Evolutionary conservation across 2,797 vertebrate genomes (phyloP), one percentile per base, ranked within the genome.

Genomic region (Diceros bicornis): DNA sequence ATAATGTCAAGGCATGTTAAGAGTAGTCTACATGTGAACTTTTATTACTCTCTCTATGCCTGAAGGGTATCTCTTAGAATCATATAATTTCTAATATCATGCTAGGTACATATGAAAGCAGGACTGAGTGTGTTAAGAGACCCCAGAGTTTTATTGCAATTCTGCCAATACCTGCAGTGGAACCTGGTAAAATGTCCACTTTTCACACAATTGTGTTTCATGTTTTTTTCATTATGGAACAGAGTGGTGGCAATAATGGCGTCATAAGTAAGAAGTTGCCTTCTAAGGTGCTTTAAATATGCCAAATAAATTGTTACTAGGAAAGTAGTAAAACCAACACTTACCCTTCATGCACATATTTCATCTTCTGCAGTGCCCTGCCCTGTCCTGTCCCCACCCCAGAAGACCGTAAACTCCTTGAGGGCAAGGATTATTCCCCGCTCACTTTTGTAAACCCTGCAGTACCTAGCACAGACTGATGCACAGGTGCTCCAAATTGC

Each of bases 211-310:
- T 14, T 96, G 52, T 92, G 21, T n/a, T 93, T 96, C 41, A 41
- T 29, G 10, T 34, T 62, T 79, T 96, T 81, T 47, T 91, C 74
- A 89, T 97, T 89, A 68, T 50, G 17, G 18, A 78, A 95, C 75
- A 96, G 27, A 82, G 21, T 62, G 18, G 27, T 44, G n/a, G 44
- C 44, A 52, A 84, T 75, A 84, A 62, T 52, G n/a, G 14, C 90
- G 89, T 89, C 93, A 71, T 84, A 68, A 84, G 18, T 69, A 97
- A 79, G 27, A 95, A 81, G 55, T 17, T 94, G 59, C 52, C 44
- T 90, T 95, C 69, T 50, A 77, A 62, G 25, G 32, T 85, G 23
- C 17, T 89, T 83, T 86, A 95, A 90, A 95, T 84, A 93, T 83
- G 59, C 62, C 69, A 77, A 90, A 94, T 37, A 91, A 92, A 82